Evolutionary conservation across 1,140 invertebrate species (phyloP).

Genomic region (Drosophila orena): DNA sequence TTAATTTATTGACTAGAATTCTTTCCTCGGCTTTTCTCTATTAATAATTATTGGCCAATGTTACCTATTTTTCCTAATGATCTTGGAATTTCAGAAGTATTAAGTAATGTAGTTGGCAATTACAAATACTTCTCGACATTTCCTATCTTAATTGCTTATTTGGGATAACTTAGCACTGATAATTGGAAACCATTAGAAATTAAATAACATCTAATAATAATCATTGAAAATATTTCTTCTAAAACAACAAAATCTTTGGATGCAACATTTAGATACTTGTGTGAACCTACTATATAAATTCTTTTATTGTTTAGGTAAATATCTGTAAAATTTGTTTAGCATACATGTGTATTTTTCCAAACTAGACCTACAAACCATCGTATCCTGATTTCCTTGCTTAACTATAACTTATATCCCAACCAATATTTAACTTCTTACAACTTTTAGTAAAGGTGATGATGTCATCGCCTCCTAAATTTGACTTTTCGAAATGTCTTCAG

Average conservation of each 20-base stretch:
- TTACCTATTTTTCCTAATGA: background rate
- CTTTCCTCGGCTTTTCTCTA: background rate
- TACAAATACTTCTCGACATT: background rate
- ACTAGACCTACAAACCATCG: background rate
- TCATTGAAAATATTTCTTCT: too few species aligned
- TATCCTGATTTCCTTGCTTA: background rate
- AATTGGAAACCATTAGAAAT: background rate
- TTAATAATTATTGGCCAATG: background rate
- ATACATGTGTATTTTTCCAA: background rate
- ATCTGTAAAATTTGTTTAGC: background rate
- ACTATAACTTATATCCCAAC: slow-evolving; percentile 15
- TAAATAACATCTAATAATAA: too few species aligned
- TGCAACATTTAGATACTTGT: too few species aligned
- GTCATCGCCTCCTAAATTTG: slow-evolving; percentile 26
- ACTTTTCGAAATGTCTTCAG: slow-evolving; percentile 11
- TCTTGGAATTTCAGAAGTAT: background rate
- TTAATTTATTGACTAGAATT: background rate
- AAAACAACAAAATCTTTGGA: too few species aligned
- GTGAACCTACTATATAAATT: too few species aligned
- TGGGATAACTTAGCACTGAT: slow-evolving; percentile 11
- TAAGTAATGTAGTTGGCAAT: background rate
- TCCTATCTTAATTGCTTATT: slow-evolving; percentile 17
- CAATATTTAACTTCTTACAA: slow-evolving; percentile 17
- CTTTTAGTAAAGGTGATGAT: slow-evolving; percentile 24
- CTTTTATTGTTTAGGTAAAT: background rate